Conservation (phyloP, 2,888 invertebrate species). For the Euplexia lucipara region DNA sequence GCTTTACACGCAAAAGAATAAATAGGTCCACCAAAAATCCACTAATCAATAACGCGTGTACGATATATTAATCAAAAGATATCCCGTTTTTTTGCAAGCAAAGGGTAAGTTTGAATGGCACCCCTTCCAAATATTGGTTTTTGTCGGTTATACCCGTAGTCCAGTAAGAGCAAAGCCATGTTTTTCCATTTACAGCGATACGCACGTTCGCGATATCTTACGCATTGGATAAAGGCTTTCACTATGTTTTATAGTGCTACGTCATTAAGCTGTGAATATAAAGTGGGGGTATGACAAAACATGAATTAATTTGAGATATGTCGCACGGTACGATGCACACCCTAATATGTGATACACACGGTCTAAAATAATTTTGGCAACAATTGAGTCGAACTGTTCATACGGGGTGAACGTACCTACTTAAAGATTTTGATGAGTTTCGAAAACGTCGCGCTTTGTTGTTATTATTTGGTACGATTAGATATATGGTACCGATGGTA, state of each 20-base stretch:
- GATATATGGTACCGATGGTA: too few relatives aligned
- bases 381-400: slow-evolving; percentile 3
- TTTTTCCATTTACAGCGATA: slow-evolving; percentile 86
- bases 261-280: slow-evolving; percentile 89
- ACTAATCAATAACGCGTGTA: slow-evolving; percentile 69
- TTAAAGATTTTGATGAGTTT: background rate
- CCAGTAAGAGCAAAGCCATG: slow-evolving; percentile 90
- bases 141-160: slow-evolving; percentile 80
- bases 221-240: slow-evolving; percentile 77
- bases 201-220: slow-evolving; percentile 85
- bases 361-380: slow-evolving; percentile 17
- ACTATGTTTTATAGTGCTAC: slow-evolving; percentile 86
- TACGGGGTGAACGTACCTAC: background rate
- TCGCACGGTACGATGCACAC: slow-evolving; percentile 87
- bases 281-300: slow-evolving; percentile 90
- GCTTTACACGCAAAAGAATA: slow-evolving; percentile 47
- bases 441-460: too few relatives aligned
- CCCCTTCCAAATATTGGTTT: slow-evolving; percentile 91
- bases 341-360: slow-evolving; percentile 61
- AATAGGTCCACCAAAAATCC: slow-evolving; percentile 58
- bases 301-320: slow-evolving; percentile 90
- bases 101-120: slow-evolving; percentile 88
- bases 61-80: slow-evolving; percentile 87
- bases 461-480: too few relatives aligned
- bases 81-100: slow-evolving; percentile 86